Conservation (phyloP, 2,888 invertebrate genomes). For the Capitulum mitella region DNA sequence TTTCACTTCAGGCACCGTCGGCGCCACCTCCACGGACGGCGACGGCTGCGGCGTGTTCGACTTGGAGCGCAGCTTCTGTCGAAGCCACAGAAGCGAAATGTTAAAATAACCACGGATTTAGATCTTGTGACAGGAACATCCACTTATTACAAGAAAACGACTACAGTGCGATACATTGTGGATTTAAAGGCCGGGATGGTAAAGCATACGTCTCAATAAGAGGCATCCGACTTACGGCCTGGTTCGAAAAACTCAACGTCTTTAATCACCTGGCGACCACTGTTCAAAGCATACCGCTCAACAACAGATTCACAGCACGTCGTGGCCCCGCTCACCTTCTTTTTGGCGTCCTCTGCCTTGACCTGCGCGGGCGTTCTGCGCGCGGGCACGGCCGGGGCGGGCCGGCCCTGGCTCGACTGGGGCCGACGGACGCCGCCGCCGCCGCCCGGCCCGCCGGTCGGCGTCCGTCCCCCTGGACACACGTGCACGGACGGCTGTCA, state of each 20-base stretch:
- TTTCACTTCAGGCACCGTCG: neutral
- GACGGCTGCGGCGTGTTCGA: conserved; percentile 3
- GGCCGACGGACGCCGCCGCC: neutral
- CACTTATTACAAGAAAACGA: too few relatives aligned
- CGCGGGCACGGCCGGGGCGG: neutral
- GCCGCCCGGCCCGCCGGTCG: neutral
- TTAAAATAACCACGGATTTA: too few relatives aligned
- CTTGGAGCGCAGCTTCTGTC: conserved; percentile 18
- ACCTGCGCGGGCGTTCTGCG: conserved; percentile 29
- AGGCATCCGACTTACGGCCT: too few relatives aligned
- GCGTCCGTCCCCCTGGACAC: neutral
- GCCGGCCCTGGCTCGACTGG: neutral
- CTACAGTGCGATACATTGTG: too few relatives aligned
- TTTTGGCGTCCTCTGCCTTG: conserved; percentile 30
- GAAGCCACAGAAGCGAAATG: too few relatives aligned
- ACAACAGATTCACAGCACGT: too few relatives aligned
- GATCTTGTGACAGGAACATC: too few relatives aligned
- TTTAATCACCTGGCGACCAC: too few relatives aligned
- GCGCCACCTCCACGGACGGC: neutral
- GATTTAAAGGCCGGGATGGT: too few relatives aligned
- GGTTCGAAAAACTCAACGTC: too few relatives aligned
- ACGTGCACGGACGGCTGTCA: neutral
- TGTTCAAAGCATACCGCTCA: too few relatives aligned
- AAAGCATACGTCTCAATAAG: too few relatives aligned
- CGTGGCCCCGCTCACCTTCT: neutral